These are phyloP conservation scores for Scaptomyza reducta DNA, from an alignment of 2,888 invertebrate species.

Conservation along the genomic window DNA sequence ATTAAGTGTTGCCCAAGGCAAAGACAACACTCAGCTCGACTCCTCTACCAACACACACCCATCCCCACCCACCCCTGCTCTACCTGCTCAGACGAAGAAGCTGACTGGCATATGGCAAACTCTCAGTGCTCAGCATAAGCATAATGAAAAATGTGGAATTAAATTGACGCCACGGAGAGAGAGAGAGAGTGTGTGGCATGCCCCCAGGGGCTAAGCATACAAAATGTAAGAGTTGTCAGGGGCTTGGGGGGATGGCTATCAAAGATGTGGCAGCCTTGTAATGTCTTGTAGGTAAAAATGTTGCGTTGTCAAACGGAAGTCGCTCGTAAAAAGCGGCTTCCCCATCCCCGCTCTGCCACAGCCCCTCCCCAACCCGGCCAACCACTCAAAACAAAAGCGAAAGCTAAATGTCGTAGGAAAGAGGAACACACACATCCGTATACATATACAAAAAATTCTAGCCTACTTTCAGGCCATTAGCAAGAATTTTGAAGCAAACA, in stretches of 20 bases:
- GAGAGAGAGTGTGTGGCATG: conserved; percentile 37
- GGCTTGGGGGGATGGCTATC: no score
- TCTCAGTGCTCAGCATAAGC: conserved; percentile 57
- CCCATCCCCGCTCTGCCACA: no score
- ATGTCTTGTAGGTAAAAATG: conserved; percentile 80
- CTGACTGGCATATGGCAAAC: conserved; percentile 37
- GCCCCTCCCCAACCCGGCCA: no score
- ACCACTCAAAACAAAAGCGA: conserved; percentile 34
- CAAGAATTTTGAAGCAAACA: neutral
- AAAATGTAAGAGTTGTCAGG: conserved; percentile 32
- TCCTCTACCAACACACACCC: neutral
- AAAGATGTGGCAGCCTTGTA: no score
- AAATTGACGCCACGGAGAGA: conserved; percentile 70
- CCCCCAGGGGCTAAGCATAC: conserved; percentile 36
- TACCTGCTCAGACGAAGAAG: no score
- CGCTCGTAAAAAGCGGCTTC: conserved; percentile 66
- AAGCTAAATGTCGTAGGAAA: conserved; percentile 43
- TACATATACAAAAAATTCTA: conserved; percentile 40
- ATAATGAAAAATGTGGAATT: conserved; percentile 80
- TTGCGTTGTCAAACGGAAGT: conserved; percentile 72
- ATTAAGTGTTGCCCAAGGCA: conserved; percentile 79
- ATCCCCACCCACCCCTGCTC: no score
- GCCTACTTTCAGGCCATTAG: conserved; percentile 57
- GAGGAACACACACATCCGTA: neutral
- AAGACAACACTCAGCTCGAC: conserved; percentile 44